Percentiles rank a stretch among this genome's conserved stretches.
Evolutionary conservation across 2,888 invertebrate species (phyloP).

Genomic region (Acanthacorydalis orientalis): DNA sequence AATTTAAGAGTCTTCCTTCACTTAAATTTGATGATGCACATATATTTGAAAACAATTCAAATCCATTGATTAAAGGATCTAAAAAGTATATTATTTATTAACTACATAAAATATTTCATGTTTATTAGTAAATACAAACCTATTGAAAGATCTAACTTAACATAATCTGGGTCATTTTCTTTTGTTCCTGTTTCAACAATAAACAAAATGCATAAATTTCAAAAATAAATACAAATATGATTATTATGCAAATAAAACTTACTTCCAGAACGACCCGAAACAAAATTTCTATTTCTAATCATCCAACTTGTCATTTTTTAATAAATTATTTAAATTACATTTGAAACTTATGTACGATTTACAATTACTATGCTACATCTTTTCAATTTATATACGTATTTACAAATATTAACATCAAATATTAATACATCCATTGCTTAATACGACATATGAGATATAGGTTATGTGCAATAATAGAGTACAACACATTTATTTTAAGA

Average conservation of each 20-base stretch:
- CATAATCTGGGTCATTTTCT: slow-evolving; percentile 12
- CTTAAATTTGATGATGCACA: slow-evolving; percentile 46
- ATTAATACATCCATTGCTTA: too few species aligned
- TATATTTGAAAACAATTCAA: slow-evolving; percentile 42
- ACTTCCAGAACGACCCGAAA: slow-evolving; percentile 24
- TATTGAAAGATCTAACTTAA: slow-evolving; percentile 33
- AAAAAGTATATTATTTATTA: slow-evolving; percentile 9
- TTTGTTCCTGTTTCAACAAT: not conserved
- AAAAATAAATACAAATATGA: not conserved
- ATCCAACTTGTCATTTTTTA: slow-evolving; percentile 31
- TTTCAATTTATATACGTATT: too few species aligned
- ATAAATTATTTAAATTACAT: too few species aligned
- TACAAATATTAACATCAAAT: too few species aligned
- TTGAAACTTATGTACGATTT: too few species aligned
- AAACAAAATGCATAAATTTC: not conserved
- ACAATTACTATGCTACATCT: too few species aligned
- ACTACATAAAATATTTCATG: slow-evolving; percentile 5
- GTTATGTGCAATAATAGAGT: too few species aligned
- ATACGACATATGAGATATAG: too few species aligned
- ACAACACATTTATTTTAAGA: too few species aligned
- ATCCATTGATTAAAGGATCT: slow-evolving; percentile 42
- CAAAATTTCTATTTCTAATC: slow-evolving; percentile 21
- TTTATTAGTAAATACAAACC: slow-evolving; percentile 15
- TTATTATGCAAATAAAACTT: slow-evolving; percentile 34
- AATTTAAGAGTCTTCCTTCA: slow-evolving; percentile 65